These are phyloP conservation scores for Petromus typicus DNA, from an alignment of 2,113 vertebrate genomes.

Conservation along the genomic window DNA sequence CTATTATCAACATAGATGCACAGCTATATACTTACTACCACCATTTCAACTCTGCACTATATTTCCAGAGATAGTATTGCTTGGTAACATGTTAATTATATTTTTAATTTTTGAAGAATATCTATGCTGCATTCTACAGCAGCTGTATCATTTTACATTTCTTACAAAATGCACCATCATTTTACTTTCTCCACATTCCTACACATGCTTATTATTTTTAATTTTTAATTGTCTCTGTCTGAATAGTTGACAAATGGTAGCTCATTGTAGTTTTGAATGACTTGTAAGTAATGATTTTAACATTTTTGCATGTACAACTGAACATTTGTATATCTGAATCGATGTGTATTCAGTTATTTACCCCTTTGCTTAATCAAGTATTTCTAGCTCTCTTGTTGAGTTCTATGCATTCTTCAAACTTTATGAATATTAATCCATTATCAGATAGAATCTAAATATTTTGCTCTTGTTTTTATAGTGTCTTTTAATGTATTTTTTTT, in stretches of 20 bases:
- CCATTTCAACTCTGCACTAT: neutral
- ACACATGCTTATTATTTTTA: neutral
- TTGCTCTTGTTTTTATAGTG: neutral
- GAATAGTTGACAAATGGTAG: neutral
- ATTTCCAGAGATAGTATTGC: neutral
- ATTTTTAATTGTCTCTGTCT: no score
- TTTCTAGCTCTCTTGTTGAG: neutral
- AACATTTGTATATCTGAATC: neutral
- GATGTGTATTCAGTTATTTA: neutral
- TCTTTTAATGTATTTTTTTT: neutral
- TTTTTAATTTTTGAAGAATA: neutral
- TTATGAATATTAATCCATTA: neutral
- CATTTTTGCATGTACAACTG: neutral
- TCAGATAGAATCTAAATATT: neutral
- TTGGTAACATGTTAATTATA: neutral
- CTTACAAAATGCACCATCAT: neutral
- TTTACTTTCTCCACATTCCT: neutral
- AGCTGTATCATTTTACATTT: neutral
- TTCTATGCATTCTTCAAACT: neutral
- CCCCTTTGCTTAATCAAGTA: neutral
- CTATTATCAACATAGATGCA: no score
- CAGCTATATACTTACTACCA: neutral
- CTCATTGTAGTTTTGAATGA: neutral
- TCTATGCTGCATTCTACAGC: neutral
- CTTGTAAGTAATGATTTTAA: neutral